Evolutionary conservation across 2,113 vertebrate species (phyloP).

Genomic region (Nanorana parkeri): DNA sequence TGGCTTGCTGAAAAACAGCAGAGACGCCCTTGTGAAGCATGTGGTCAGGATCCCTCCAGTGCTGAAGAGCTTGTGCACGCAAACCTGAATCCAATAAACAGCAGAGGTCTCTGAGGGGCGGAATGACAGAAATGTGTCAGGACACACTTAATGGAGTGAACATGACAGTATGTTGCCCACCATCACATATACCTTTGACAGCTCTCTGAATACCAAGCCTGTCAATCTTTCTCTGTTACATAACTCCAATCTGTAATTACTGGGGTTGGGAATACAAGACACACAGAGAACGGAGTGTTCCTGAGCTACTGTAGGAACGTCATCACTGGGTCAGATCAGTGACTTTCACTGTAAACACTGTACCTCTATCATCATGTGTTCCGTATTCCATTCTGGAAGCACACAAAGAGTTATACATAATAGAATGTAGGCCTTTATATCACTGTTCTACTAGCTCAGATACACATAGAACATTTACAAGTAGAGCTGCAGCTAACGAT

Average conservation of each 20-base stretch:
- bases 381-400: background rate
- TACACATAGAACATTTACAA: no score
- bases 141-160: background rate
- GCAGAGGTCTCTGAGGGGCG: background rate
- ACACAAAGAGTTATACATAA: background rate
- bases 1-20: slow-evolving; percentile 37
- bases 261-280: slow-evolving; percentile 11
- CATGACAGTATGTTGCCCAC: background rate
- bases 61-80: background rate
- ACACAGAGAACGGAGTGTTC: slow-evolving; percentile 40
- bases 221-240: slow-evolving; percentile 32
- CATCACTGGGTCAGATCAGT: background rate
- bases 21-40: slow-evolving; percentile 43
- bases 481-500: no score
- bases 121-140: slow-evolving; percentile 24
- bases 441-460: no score
- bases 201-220: background rate
- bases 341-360: slow-evolving; percentile 15
- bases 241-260: slow-evolving; percentile 47
- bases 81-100: slow-evolving; percentile 4
- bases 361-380: background rate
- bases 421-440: background rate
- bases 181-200: no score
- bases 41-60: slow-evolving; percentile 3
- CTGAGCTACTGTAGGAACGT: slow-evolving; percentile 17